These are phyloP conservation scores for Delia radicum DNA, from an alignment of 1,140 invertebrate genomes.

Conservation along the genomic window DNA sequence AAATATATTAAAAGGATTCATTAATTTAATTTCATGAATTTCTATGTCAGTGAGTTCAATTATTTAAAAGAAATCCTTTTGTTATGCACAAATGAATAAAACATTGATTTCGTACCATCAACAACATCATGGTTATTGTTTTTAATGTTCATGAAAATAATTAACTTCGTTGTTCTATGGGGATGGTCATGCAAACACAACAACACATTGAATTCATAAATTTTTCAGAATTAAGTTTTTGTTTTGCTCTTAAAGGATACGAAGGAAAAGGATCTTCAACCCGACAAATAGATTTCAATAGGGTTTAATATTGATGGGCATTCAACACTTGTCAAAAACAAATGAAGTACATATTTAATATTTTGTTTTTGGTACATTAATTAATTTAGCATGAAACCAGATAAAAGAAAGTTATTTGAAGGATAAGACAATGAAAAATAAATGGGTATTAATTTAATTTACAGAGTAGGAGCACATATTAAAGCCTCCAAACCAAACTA, in stretches of 20 bases:
- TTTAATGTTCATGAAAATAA: neutral
- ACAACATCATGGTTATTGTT: neutral
- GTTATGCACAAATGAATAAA: neutral
- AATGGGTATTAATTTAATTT: no score
- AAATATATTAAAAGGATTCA: neutral
- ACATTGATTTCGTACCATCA: neutral
- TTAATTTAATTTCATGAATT: neutral
- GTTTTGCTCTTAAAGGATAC: no score
- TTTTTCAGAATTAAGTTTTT: neutral
- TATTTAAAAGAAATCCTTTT: neutral
- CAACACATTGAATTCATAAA: neutral
- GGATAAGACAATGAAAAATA: no score
- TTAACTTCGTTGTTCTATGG: neutral
- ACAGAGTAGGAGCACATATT: no score
- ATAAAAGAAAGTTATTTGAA: no score
- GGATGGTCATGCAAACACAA: neutral
- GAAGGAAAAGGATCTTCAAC: neutral
- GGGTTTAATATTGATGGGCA: conserved; percentile 5
- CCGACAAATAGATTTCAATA: neutral
- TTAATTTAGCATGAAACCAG: no score
- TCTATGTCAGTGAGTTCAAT: neutral
- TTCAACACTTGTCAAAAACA: conserved; percentile 17
- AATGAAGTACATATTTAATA: conserved; percentile 9
- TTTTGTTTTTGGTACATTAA: neutral
- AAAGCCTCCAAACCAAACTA: no score